Percentiles rank a stretch among this genome's conserved stretches.
Conservation (phyloP, 2,888 invertebrate species). For the Pristionchus maxplancki region DNA sequence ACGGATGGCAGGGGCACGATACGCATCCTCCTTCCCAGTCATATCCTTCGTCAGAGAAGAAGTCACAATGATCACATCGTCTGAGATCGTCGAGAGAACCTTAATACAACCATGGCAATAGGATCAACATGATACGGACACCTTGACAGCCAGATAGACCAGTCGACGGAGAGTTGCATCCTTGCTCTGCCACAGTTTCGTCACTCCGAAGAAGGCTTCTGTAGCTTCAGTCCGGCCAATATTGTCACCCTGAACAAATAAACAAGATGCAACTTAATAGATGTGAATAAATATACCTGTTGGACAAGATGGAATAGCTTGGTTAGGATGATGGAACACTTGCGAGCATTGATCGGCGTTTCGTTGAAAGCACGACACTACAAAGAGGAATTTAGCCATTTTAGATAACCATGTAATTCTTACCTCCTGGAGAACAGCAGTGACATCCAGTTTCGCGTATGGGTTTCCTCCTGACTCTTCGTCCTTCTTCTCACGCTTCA, state of each 20-base stretch:
- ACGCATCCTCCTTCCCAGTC: slow-evolving; percentile 87
- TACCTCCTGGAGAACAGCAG: slow-evolving; percentile 93
- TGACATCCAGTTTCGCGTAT: slow-evolving; percentile 94
- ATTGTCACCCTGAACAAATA: slow-evolving; percentile 84
- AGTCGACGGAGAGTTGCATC: slow-evolving; percentile 88
- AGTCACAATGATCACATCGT: slow-evolving; percentile 99
- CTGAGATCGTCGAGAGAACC: slow-evolving; percentile 93
- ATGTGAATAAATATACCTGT: slow-evolving; percentile 82
- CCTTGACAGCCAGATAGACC: slow-evolving; percentile 52
- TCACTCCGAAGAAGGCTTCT: slow-evolving; percentile 98
- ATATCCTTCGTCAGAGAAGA: slow-evolving; percentile 76
- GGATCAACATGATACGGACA: too few species aligned
- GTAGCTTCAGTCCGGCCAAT: slow-evolving; percentile 94
- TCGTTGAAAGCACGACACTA: slow-evolving; percentile 95
- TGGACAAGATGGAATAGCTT: slow-evolving; percentile 96
- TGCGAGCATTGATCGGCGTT: slow-evolving; percentile 95
- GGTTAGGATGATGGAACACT: slow-evolving; percentile 95
- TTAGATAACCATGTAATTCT: slow-evolving; percentile 34
- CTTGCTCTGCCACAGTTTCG: slow-evolving; percentile 97
- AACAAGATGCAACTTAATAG: not conserved
- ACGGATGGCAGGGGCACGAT: slow-evolving; percentile 94
- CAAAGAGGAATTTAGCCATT: slow-evolving; percentile 20
- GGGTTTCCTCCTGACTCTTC: slow-evolving; percentile 85
- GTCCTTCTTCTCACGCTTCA: slow-evolving; percentile 78
- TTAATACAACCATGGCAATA: slow-evolving; percentile 82